Conservation (phyloP, 2,888 invertebrate genomes). For the Argynnis bischoffii region DNA sequence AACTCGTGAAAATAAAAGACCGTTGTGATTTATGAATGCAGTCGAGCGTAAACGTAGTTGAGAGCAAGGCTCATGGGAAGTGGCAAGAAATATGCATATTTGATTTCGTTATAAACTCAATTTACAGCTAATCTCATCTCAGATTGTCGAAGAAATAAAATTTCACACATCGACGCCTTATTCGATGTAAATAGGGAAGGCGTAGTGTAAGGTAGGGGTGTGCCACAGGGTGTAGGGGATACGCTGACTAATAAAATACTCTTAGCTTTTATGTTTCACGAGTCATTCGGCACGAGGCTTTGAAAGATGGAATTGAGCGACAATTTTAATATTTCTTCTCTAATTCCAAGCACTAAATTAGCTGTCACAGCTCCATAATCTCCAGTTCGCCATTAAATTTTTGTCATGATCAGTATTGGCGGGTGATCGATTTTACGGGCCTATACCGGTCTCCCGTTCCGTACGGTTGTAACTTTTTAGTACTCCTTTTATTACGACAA, state of each 20-base stretch:
- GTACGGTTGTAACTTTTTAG: conserved; percentile 80
- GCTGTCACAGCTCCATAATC: conserved; percentile 57
- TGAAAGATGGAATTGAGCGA: conserved; percentile 44
- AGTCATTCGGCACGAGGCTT: conserved; percentile 63
- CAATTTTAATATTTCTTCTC: conserved; percentile 29
- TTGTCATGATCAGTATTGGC: conserved; percentile 75
- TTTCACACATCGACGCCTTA: conserved; percentile 74
- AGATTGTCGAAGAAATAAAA: conserved; percentile 82
- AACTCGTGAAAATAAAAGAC: conserved; percentile 60
- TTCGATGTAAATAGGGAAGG: conserved; percentile 68
- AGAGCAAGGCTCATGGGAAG: conserved; percentile 24
- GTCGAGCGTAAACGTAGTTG: conserved; percentile 63
- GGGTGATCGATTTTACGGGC: conserved; percentile 78
- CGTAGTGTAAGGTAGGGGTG: conserved; percentile 35
- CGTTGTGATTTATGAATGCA: conserved; percentile 44
- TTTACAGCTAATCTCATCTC: conserved; percentile 80
- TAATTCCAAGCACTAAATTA: conserved; percentile 53
- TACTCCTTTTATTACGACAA: conserved; percentile 80
- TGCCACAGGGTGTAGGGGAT: conserved; percentile 48
- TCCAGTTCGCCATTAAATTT: conserved; percentile 68
- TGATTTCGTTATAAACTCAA: conserved; percentile 79
- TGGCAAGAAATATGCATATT: conserved; percentile 65
- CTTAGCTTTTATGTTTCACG: conserved; percentile 56
- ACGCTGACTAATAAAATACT: conserved; percentile 59
- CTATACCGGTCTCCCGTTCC: conserved; percentile 72